Percentiles rank a stretch among this genome's conserved stretches.
These are phyloP conservation scores for Riparia riparia DNA, from an alignment of 2,113 vertebrate species.

Conservation along the genomic window DNA sequence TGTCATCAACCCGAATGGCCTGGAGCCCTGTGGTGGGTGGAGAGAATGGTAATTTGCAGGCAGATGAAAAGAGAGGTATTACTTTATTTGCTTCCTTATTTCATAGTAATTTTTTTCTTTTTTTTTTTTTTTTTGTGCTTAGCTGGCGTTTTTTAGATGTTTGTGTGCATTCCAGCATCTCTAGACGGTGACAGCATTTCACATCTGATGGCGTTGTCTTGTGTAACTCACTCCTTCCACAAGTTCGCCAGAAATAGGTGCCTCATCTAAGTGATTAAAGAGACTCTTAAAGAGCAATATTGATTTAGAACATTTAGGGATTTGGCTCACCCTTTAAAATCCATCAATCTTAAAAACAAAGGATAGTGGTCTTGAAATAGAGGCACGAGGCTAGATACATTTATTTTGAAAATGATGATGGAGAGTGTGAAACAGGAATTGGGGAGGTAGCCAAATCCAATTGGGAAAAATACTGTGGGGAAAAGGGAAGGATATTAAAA, in stretches of 20 bases:
- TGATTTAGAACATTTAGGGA: background rate
- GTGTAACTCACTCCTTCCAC: background rate
- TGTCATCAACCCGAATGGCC: background rate
- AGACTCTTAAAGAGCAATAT: background rate
- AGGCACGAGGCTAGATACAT: background rate
- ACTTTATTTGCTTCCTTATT: background rate
- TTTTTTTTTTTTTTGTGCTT: background rate
- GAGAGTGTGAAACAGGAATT: background rate
- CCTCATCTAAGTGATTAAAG: background rate
- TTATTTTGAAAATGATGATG: background rate
- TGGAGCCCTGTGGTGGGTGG: background rate
- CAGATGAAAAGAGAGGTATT: background rate
- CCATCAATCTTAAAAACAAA: background rate
- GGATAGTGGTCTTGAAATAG: background rate
- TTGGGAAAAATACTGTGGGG: background rate
- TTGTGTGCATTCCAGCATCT: background rate
- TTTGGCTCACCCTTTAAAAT: conserved; percentile 22
- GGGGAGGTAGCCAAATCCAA: conserved; percentile 18
- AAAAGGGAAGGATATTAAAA: background rate
- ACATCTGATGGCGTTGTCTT: background rate
- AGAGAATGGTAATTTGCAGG: background rate
- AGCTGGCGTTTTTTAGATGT: background rate
- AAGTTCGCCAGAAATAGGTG: background rate
- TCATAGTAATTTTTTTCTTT: background rate
- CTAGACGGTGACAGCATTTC: background rate